Evolutionary conservation across 2,113 vertebrate genomes (phyloP).

Genomic region (Macrotis lagotis): DNA sequence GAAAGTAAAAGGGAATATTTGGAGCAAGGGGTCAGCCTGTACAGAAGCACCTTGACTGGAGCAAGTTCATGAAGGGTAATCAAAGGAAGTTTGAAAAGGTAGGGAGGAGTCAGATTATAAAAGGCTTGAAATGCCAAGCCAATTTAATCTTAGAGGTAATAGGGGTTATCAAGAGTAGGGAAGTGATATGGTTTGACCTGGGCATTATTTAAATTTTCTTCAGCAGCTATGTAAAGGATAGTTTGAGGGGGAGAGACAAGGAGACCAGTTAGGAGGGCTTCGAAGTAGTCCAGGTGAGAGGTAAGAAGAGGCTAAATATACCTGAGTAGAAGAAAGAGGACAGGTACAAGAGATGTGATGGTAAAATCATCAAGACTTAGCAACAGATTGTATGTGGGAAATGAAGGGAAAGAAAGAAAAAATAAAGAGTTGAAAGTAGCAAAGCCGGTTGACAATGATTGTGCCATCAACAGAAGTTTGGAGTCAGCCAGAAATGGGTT

Average conservation of each 20-base stretch:
- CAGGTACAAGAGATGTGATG: background rate
- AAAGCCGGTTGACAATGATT: background rate
- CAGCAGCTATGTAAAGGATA: background rate
- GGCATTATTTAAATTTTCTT: background rate
- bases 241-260: background rate
- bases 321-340: rapidly evolving
- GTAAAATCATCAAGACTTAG: background rate
- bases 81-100: background rate
- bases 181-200: background rate
- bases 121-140: background rate
- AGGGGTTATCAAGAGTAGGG: background rate
- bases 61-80: background rate
- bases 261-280: background rate
- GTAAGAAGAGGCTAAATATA: no score
- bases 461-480: background rate
- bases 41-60: background rate
- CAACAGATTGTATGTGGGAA: background rate
- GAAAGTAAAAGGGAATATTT: background rate
- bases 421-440: background rate
- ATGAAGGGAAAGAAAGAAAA: background rate
- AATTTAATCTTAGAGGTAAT: background rate
- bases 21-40: background rate
- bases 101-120: background rate
- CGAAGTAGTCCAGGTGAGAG: background rate
- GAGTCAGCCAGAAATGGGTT: no score